Evolutionary conservation across 2,797 vertebrate species (phyloP), one percentile per base, ranked within the genome.

Genomic region (Triplophysa yarkandensis): DNA sequence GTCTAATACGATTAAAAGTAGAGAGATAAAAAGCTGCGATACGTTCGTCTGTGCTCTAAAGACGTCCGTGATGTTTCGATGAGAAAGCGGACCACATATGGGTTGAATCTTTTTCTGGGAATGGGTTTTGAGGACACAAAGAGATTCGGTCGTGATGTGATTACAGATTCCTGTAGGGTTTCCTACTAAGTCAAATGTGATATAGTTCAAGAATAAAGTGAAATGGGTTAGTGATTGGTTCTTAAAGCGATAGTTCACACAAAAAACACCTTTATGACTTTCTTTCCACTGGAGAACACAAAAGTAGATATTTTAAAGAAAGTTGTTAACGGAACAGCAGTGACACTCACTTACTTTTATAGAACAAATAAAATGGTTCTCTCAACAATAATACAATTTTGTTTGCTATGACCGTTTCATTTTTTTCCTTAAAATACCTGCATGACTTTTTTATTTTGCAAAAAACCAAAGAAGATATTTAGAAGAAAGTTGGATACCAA

Each of bases 1-100:
- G 39, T 34, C 50, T 66, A 66, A 74, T 74, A 41, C 39, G 39
- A 32, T 66, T 74, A 46, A 74, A 74, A 74, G 36, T 44, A 32
- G 61, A 11, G 27, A 57, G 62, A 66, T 74, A 66, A 66, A 74
- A 74, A 74, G 27, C 25, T 4, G 28, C 4, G 19, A 74, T 74
- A 66, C 55, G 39, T 32, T 64, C 28, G 36, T 27, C 16, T 2
- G 36, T 57, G 61, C 39, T 73, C 36, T 73, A 65, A 73, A 74
- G 50, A 43, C 6, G 14, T 44, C n/a, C 8, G 48, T 65, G 48
- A 32, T 65, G 61, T 32, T 64, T 41, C 2, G 1, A 25, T 21
- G 28, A 9, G 54, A 32, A 54, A 55, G 10, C 16, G 8, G 19
- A 21, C 19, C 54, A 25, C 0, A 1, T 25, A 10, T 14, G 11